Conservation (phyloP, 2,113 vertebrate genomes). For the Ursus arctos region DNA sequence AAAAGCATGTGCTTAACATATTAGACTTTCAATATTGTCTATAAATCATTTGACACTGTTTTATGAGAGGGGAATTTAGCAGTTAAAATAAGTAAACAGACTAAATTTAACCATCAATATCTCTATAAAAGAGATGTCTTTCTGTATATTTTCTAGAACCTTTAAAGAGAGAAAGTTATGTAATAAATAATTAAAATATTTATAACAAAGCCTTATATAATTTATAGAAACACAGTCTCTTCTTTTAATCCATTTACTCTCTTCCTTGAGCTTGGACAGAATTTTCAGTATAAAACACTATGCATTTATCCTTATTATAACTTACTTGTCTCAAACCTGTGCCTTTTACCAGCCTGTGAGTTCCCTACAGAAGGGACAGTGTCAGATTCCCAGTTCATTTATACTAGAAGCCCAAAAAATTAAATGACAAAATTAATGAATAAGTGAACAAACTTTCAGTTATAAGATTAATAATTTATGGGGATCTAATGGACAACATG, state of each 20-base stretch:
- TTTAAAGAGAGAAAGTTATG: neutral
- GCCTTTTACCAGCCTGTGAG: neutral
- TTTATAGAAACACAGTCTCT: neutral
- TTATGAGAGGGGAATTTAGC: conserved; percentile 25
- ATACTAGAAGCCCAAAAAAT: neutral
- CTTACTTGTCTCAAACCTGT: neutral
- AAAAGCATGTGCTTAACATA: conserved; percentile 29
- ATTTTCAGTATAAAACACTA: neutral
- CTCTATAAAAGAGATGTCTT: neutral
- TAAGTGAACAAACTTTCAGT: neutral
- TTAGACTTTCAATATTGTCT: conserved; percentile 11
- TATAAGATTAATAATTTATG: neutral
- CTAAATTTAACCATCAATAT: neutral
- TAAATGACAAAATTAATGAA: neutral
- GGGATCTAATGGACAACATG: neutral
- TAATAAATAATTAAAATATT: neutral
- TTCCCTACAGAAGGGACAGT: neutral
- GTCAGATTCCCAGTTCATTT: neutral
- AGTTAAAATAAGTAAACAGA: neutral
- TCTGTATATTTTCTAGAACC: neutral
- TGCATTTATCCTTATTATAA: neutral
- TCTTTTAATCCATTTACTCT: neutral
- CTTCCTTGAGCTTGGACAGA: neutral
- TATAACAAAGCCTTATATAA: neutral
- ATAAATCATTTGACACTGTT: neutral